Base-by-base conservation (phyloP, 1,140 invertebrate genomes). In the Araneus ventricosus region DNA sequence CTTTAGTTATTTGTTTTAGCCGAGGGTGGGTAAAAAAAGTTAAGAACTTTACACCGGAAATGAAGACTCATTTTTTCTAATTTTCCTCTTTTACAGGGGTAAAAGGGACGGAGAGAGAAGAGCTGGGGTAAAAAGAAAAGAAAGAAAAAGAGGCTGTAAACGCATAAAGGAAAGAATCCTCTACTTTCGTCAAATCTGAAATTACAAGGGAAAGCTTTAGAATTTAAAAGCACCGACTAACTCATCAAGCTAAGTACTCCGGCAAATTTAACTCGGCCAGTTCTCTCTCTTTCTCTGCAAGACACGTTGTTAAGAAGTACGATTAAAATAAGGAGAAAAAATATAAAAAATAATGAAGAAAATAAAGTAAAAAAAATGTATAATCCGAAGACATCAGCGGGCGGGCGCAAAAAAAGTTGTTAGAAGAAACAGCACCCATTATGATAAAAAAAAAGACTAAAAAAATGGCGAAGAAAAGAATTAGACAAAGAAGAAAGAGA, bases 351-450 rank as follows among this genome's bases (percentile, higher is more conserved):
- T 22, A 85, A 92, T 30, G 30, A 57, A 24, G 39, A 86, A 39
- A 30, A 67, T 22, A 20, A 37, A 82, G 30, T 85, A 70, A 92
- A 92, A 70, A 92, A 92, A 89, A 41, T 82, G 82, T 86, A 86
- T 70, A 92, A 30, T 39, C 61, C 14, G 41, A 86, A 61, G 90
- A 92, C 90, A 92, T 92, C 90, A 92, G 37, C 37, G 79, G 75
- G 89, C 27, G 24, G 70, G 39, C 24, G 79, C 30, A 63, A 84
- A 91, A 84, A 91, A 92, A 92, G 82, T 92, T 86, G 90, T 92
- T 92, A 92, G 90, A 84, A 92, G 90, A 92, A 92, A 92, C 90
- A 92, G 90, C 90, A 92, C 90, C 90, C 90, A 92, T 92, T 92
- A 92, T 39, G 80, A 91, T 84, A 34, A 63, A 84, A 90, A 89